A percentile compares a stretch with the other conserved stretches of the same genome.
These are phyloP conservation scores for Mellivora capensis DNA, from an alignment of 2,113 vertebrate genomes.

Conservation along the genomic window DNA sequence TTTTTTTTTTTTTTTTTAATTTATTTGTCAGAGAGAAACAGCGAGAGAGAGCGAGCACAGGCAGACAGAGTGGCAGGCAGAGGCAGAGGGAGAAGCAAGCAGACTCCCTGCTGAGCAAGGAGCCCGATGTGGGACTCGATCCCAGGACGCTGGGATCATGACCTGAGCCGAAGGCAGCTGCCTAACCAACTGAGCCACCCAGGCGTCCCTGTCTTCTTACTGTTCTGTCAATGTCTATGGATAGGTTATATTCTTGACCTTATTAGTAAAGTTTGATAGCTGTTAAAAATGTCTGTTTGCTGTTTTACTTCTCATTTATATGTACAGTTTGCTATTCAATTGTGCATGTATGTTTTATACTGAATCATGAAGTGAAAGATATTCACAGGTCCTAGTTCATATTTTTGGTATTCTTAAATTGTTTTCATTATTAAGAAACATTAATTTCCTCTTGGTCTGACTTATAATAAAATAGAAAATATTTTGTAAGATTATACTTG, in stretches of 20 bases:
- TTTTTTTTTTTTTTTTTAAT: too few relatives aligned
- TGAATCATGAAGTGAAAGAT: not conserved
- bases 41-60: too few relatives aligned
- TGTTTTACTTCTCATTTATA: not conserved
- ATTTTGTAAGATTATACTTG: not conserved
- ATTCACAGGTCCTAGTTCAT: not conserved
- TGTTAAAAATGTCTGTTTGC: not conserved
- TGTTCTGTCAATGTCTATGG: not conserved
- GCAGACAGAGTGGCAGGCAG: too few relatives aligned
- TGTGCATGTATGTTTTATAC: not conserved
- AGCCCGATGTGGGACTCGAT: too few relatives aligned
- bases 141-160: too few relatives aligned
- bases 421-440: not conserved
- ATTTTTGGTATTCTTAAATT: not conserved
- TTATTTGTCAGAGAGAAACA: too few relatives aligned
- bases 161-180: too few relatives aligned
- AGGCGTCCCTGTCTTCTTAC: not conserved
- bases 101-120: too few relatives aligned
- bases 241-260: not conserved
- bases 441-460: not conserved
- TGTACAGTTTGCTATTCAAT: not conserved
- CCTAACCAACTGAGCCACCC: too few relatives aligned
- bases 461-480: not conserved
- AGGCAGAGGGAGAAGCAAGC: too few relatives aligned
- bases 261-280: not conserved